Base-by-base conservation (phyloP, 1,140 invertebrate genomes). In the Drosophila prosaltans region DNA sequence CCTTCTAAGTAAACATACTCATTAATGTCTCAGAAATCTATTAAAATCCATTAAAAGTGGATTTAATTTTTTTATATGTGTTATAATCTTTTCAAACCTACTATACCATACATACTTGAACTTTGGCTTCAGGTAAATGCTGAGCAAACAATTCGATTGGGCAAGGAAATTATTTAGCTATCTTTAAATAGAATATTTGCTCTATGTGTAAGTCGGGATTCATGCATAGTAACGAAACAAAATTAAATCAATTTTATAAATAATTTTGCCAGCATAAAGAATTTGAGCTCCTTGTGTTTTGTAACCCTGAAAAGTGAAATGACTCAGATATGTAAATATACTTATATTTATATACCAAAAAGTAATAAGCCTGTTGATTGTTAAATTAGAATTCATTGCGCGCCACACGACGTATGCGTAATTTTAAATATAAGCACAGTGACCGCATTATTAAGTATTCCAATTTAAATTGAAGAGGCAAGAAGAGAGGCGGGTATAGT, bases 331-430 rank as follows among this genome's bases (percentile, higher is more conserved):
- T 40, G 11, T 40, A 40, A 1, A 40, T 21, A 54, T 26, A 54
- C 4, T 21, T 58, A 36, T 36, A 36, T 6, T 4, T 36, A 36
- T 36, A 36, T 30, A 36, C 57, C 16, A 16, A 24, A 59, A 59
- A 32, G 57, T 21, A 36, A 40, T 59, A 16, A 59, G 5, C 36
- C 32, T 16, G 57, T 40, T 59, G 57, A 4, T 26, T 40, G 9
- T 59, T 40, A 24, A 21, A 79, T 79, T 72, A 68, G 75, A 76
- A 79, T 75, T 68, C 76, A 48, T 57, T 26, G 41, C 57, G 74
- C 58, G 54, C 61, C 57, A 76, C 69, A 55, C 77, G 65, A 69
- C 74, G 77, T 76, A 76, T 79, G 69, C 69, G 77, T 70, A 79
- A 79, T 79, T 32, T 73, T 69, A 65, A 74, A 69, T 57, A 65